A percentile compares a stretch with the other conserved stretches of the same genome.
Evolutionary conservation across 2,888 invertebrate genomes (phyloP).

Genomic region (Byasa hedistus): DNA sequence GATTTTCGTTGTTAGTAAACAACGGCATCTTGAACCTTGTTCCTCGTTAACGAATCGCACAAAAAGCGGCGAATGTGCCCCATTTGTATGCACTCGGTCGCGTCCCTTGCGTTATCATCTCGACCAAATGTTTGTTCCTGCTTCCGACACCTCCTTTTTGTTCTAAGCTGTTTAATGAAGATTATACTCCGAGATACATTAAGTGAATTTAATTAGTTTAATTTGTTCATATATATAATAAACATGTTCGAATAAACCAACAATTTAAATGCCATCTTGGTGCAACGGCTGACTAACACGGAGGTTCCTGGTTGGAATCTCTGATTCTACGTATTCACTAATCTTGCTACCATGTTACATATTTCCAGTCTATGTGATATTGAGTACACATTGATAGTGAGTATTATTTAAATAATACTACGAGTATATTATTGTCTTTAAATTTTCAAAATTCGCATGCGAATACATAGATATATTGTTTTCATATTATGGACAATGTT

Average conservation of each 20-base stretch:
- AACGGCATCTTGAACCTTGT: slow-evolving; percentile 8
- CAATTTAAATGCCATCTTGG: too few species aligned
- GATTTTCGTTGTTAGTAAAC: slow-evolving; percentile 6
- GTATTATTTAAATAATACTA: too few species aligned
- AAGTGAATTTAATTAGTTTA: neutral
- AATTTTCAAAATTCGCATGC: too few species aligned
- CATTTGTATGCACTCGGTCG: slow-evolving; percentile 23
- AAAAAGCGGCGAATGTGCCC: slow-evolving; percentile 5
- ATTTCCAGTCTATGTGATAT: too few species aligned
- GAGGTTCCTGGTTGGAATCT: too few species aligned
- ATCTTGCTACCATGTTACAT: too few species aligned
- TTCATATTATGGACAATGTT: too few species aligned
- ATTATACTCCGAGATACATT: neutral
- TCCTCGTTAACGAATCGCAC: slow-evolving; percentile 15
- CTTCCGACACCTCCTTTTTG: slow-evolving; percentile 10
- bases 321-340: too few species aligned
- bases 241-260: neutral
- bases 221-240: neutral
- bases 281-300: too few species aligned
- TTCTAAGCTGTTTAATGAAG: slow-evolving; percentile 1
- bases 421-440: too few species aligned
- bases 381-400: too few species aligned
- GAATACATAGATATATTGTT: too few species aligned
- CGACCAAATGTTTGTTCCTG: slow-evolving; percentile 18
- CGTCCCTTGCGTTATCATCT: slow-evolving; percentile 19